Conservation (phyloP, 2,888 invertebrate genomes). For the Drosophila demipolita region DNA sequence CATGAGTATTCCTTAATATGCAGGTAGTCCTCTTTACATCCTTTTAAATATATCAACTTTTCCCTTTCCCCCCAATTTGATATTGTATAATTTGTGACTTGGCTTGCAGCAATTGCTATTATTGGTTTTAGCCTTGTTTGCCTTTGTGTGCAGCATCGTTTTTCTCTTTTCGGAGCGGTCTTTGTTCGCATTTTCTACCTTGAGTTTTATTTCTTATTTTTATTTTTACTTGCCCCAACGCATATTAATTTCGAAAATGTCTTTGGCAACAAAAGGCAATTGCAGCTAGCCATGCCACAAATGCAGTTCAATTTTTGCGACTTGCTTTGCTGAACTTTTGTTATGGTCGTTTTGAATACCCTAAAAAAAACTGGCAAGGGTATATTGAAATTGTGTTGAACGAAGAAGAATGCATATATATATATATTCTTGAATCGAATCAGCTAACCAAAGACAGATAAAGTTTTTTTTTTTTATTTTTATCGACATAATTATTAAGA, state of each 20-base stretch:
- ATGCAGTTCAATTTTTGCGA: constrained; percentile 71
- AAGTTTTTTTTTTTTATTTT: background rate
- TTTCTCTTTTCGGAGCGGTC: background rate
- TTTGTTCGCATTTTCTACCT: constrained; percentile 28
- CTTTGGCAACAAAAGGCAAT: constrained; percentile 64
- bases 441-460: background rate
- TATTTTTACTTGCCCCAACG: constrained; percentile 33
- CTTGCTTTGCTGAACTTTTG: constrained; percentile 52
- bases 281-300: constrained; percentile 58
- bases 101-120: constrained; percentile 63
- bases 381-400: background rate
- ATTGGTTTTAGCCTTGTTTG: constrained; percentile 26
- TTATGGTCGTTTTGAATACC: constrained; percentile 2
- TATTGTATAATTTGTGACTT: constrained; percentile 64
- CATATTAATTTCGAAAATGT: constrained; percentile 78
- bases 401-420: background rate
- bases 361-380: background rate
- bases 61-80: constrained; percentile 26
- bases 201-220: constrained; percentile 7
- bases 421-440: background rate
- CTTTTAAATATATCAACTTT: constrained; percentile 7
- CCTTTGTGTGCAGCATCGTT: constrained; percentile 15
- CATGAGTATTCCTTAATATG: constrained; percentile 43
- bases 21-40: constrained; percentile 12
- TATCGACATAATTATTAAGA: background rate